phyloP scores from a whole-genome alignment of 2,888 invertebrate species.

The Cosmia trapezina region DNA sequence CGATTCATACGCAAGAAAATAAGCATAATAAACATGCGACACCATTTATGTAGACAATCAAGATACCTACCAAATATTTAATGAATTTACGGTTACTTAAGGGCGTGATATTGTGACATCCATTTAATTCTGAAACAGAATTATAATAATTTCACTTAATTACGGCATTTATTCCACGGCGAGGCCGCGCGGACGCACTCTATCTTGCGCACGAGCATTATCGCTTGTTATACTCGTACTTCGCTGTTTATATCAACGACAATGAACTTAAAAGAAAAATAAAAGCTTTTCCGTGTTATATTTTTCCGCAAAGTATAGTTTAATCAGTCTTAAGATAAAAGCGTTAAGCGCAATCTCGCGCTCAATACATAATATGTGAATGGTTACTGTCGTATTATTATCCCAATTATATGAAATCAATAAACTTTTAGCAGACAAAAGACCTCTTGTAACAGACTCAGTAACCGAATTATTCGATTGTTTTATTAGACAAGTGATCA shows the following conservation, averaged over 20 bases:
- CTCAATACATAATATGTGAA: conserved; percentile 47
- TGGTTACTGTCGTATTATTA: conserved; percentile 45
- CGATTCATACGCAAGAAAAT: conserved; percentile 46
- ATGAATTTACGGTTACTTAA: conserved; percentile 80
- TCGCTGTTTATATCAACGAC: conserved; percentile 74
- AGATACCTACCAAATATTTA: conserved; percentile 75
- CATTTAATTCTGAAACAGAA: conserved; percentile 86
- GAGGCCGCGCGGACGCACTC: conserved; percentile 80
- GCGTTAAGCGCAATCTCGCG: conserved; percentile 33
- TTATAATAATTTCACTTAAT: conserved; percentile 90
- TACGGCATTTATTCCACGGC: conserved; percentile 86
- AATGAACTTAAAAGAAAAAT: conserved; percentile 82
- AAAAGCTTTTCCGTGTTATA: conserved; percentile 83
- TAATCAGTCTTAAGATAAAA: conserved; percentile 66
- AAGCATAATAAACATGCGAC: conserved; percentile 65
- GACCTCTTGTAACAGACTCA: conserved; percentile 63
- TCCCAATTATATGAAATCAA: conserved; percentile 48
- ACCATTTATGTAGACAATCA: conserved; percentile 71
- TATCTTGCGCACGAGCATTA: conserved; percentile 79
- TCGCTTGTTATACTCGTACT: conserved; percentile 68
- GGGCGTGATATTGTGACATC: conserved; percentile 85
- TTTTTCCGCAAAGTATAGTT: conserved; percentile 71
- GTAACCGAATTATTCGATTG: conserved; percentile 80
- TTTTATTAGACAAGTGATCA: conserved; percentile 84
- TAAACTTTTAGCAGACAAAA: conserved; percentile 67